These are phyloP conservation scores for Vesta saturnalis DNA, from an alignment of 2,888 invertebrate species.

Conservation along the genomic window DNA sequence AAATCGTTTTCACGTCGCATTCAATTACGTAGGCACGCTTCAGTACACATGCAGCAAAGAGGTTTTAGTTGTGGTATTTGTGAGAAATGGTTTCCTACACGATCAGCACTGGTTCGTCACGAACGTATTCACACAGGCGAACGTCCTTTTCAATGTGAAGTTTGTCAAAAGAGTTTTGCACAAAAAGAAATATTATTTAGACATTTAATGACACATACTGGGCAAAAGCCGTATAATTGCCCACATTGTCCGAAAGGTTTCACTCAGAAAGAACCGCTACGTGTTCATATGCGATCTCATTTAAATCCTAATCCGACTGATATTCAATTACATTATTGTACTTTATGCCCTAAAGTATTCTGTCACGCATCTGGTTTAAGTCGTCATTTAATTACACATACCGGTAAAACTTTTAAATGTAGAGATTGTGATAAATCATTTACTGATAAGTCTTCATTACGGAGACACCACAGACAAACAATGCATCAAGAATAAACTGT, in stretches of 20 bases:
- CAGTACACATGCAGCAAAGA: constrained; percentile 69
- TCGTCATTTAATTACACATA: constrained; percentile 73
- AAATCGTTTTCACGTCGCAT: constrained; percentile 70
- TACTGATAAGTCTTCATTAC: constrained; percentile 76
- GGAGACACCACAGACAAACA: constrained; percentile 67
- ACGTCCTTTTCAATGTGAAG: constrained; percentile 65
- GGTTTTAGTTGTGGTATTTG: constrained; percentile 70
- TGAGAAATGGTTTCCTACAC: constrained; percentile 74
- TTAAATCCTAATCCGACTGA: constrained; percentile 66
- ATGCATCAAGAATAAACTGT: constrained; percentile 50
- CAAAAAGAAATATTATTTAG: constrained; percentile 76
- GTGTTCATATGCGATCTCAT: constrained; percentile 71
- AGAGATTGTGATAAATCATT: constrained; percentile 73
- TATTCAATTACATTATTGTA: constrained; percentile 73
- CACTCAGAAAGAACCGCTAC: constrained; percentile 76
- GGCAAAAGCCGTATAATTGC: constrained; percentile 74
- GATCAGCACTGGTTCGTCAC: constrained; percentile 75
- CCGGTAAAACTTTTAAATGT: constrained; percentile 72
- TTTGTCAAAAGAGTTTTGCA: constrained; percentile 73
- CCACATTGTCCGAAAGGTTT: constrained; percentile 73
- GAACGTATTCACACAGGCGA: constrained; percentile 74
- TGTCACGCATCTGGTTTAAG: constrained; percentile 73
- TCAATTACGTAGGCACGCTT: constrained; percentile 70
- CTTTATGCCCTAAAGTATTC: constrained; percentile 68
- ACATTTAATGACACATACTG: constrained; percentile 69